Conservation (phyloP, 1,140 invertebrate species). For the Chionoecetes opilio region DNA sequence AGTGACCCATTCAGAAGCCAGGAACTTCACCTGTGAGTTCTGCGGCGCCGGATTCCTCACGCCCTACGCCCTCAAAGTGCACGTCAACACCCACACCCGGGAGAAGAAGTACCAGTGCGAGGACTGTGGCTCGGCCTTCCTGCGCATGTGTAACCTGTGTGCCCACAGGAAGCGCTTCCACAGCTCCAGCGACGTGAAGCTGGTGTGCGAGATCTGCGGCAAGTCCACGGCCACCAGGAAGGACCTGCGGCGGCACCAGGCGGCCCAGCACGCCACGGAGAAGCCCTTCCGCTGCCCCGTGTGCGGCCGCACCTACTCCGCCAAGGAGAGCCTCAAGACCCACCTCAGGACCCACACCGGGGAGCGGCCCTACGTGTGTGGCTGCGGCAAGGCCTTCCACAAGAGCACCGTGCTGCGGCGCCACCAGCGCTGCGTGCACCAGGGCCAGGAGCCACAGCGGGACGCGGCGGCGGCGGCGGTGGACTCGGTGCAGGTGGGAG, state of each 20-base stretch:
- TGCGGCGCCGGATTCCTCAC: constrained; percentile 56
- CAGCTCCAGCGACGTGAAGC: constrained; percentile 48
- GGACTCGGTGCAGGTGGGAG: not conserved
- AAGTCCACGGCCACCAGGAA: constrained; percentile 41
- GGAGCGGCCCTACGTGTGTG: constrained; percentile 53
- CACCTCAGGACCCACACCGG: constrained; percentile 58
- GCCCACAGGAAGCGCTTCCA: constrained; percentile 66
- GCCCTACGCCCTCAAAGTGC: constrained; percentile 55
- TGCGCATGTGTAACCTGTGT: constrained; percentile 61
- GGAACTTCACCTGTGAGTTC: constrained; percentile 57
- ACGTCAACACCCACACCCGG: constrained; percentile 64
- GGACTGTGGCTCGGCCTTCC: constrained; percentile 62
- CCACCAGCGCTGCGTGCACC: constrained; percentile 50
- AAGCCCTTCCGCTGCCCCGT: constrained; percentile 47
- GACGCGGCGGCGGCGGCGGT: not conserved
- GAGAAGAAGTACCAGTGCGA: constrained; percentile 64
- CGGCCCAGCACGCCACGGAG: constrained; percentile 53
- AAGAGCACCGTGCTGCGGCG: constrained; percentile 43
- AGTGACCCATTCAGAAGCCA: constrained; percentile 47
- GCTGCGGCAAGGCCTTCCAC: constrained; percentile 58
- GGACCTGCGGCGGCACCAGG: constrained; percentile 54
- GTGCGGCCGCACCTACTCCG: constrained; percentile 36
- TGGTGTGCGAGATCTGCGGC: constrained; percentile 67
- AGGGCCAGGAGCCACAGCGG: constrained; percentile 5
- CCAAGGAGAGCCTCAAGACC: constrained; percentile 55